Evolutionary conservation across 2,113 vertebrate species (phyloP), one percentile per base, ranked within the genome.

Genomic region (Paedocypris sp.): DNA sequence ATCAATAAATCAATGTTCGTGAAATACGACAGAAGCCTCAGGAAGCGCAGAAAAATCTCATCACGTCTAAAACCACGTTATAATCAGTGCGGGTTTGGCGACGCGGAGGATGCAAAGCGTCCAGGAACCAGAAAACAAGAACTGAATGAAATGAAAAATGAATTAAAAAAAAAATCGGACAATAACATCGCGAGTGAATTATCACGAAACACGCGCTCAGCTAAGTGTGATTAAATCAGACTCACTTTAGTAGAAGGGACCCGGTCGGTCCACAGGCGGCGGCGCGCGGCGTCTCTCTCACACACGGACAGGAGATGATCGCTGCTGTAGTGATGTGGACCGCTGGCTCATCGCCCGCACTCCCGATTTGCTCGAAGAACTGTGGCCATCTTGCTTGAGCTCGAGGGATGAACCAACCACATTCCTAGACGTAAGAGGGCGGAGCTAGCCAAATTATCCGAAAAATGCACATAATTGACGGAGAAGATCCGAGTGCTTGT

Each of bases 191-290:
- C n/a, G n/a, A n/a, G n/a, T n/a, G n/a, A 28, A 19, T 29, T 2
- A 56, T 28, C 23, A 41, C 5, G n/a, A 16, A 56, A 16, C 15
- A 25, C 18, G 8, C 6, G 11, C 18, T n/a, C n/a, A n/a, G n/a
- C n/a, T 19, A 11, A 4, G 11, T 41, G 5, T 19, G 28, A 39
- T 28, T 29, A 5, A 11, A 18, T 42, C 39, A 46, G 72, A 85
- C 84, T 84, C 72, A 86, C 84, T 79, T 75, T n/a, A 52, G 66
- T 72, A 68, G 82, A 83, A 72, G 80, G 79, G 81, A 75, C 77
- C 42, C 60, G 59, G 69, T 77, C 75, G 80, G 79, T 81, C 77
- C 81, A 75, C 77, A 66, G 61, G 67, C 64, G 1, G 41, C n/a
- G 3, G 6, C 12, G 31, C 22, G 48, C 49, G 28, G 36, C 39